Evolutionary conservation across 2,113 vertebrate species (phyloP).

Genomic region (Furnarius figulus): DNA sequence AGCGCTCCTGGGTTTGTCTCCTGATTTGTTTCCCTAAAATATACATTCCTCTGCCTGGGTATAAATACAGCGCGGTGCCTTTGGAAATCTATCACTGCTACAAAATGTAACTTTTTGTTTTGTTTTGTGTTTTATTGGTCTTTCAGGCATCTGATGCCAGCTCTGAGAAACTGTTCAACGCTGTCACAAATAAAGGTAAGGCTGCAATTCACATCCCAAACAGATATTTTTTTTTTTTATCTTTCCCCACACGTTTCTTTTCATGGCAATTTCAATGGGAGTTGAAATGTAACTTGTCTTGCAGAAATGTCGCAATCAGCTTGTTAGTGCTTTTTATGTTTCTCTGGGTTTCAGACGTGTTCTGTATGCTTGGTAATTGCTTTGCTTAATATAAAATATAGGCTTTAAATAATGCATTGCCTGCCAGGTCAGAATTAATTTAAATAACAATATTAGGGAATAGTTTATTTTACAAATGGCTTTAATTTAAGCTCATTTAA

Average conservation of each 20-base stretch:
- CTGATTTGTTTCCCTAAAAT: constrained; percentile 42
- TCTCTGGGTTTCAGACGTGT: constrained; percentile 55
- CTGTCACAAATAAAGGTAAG: constrained; percentile 94
- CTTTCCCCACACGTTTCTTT: background rate
- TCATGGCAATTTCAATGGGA: constrained; percentile 45
- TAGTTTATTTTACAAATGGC: constrained; percentile 65
- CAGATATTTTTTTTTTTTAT: background rate
- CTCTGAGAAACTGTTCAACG: constrained; percentile 96
- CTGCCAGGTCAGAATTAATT: constrained; percentile 68
- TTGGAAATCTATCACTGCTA: background rate
- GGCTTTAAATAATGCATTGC: constrained; percentile 64
- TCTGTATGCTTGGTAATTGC: constrained; percentile 56
- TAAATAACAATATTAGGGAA: constrained; percentile 65
- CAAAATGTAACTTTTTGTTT: constrained; percentile 7
- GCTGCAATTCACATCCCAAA: background rate
- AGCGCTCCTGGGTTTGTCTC: background rate
- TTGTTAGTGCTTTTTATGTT: constrained; percentile 65
- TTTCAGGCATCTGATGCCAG: constrained; percentile 93
- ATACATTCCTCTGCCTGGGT: background rate
- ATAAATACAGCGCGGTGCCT: background rate
- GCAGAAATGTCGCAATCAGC: constrained; percentile 50
- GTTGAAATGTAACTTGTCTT: constrained; percentile 48
- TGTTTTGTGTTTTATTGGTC: constrained; percentile 48
- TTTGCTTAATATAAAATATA: constrained; percentile 62
- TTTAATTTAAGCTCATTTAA: constrained; percentile 65